phyloP scores from a whole-genome alignment of 2,113 vertebrate genomes.

The Dinomys branickii region DNA sequence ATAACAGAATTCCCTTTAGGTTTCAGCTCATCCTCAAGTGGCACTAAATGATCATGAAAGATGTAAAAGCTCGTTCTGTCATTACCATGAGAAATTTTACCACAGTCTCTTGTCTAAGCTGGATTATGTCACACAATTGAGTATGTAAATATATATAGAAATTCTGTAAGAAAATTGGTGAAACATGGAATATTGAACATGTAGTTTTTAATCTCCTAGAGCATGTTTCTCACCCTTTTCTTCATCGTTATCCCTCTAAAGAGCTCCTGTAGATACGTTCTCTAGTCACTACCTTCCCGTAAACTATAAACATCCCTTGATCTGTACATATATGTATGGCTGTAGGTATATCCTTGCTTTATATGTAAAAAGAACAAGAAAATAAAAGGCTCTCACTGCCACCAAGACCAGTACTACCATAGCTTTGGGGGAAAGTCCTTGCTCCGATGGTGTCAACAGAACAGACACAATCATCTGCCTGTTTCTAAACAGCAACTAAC shows the following conservation, averaged over 20 bases:
- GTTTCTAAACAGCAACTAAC: background rate
- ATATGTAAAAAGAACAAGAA: background rate
- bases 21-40: constrained; percentile 41
- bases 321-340: background rate
- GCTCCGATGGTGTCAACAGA: background rate
- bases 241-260: background rate
- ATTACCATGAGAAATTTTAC: constrained; percentile 65
- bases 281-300: background rate
- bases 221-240: background rate
- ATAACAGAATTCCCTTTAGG: background rate
- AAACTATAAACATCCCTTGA: background rate
- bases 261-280: background rate
- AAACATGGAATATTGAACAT: background rate
- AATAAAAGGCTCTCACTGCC: background rate
- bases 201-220: background rate
- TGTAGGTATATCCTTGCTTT: background rate
- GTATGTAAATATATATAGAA: background rate
- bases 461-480: background rate
- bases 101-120: constrained; percentile 48
- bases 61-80: constrained; percentile 53
- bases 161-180: background rate
- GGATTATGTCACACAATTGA: constrained; percentile 61
- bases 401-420: background rate
- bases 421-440: background rate
- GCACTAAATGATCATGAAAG: constrained; percentile 69